These are phyloP conservation scores for Onychomys arenicola DNA, from an alignment of 2,797 vertebrate genomes.

Conservation along the genomic window DNA sequence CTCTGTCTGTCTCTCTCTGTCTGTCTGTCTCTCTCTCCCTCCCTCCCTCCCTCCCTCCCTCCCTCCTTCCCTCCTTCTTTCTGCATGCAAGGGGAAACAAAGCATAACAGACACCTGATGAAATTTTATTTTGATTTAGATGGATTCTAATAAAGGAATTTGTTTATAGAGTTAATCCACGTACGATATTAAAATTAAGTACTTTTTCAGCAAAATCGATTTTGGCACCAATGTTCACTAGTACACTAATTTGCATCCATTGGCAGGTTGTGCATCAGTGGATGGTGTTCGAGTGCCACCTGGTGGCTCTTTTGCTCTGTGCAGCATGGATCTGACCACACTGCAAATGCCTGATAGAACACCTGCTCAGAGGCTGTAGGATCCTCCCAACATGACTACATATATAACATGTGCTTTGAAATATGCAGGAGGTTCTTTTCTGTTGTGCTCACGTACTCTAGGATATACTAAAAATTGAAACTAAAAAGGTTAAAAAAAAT, in stretches of 20 bases:
- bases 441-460: background rate
- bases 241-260: background rate
- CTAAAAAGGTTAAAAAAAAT: background rate
- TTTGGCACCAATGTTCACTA: background rate
- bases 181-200: background rate
- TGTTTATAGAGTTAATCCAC: background rate
- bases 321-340: background rate
- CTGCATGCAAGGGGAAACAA: background rate
- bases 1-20: no score
- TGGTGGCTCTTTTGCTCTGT: conserved; percentile 70
- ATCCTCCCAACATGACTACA: background rate
- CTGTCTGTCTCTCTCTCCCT: no score
- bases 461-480: conserved; percentile 35
- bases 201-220: background rate
- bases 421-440: background rate
- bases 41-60: no score
- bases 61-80: no score
- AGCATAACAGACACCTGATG: background rate
- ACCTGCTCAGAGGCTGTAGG: background rate
- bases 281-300: conserved; percentile 79
- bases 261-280: background rate
- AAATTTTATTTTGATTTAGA: background rate
- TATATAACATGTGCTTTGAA: background rate
- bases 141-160: conserved; percentile 14
- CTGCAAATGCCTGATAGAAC: background rate